Percentiles rank a stretch among this genome's conserved stretches.
phyloP scores from a whole-genome alignment of 1,140 invertebrate genomes.

The Drosophila auraria region DNA sequence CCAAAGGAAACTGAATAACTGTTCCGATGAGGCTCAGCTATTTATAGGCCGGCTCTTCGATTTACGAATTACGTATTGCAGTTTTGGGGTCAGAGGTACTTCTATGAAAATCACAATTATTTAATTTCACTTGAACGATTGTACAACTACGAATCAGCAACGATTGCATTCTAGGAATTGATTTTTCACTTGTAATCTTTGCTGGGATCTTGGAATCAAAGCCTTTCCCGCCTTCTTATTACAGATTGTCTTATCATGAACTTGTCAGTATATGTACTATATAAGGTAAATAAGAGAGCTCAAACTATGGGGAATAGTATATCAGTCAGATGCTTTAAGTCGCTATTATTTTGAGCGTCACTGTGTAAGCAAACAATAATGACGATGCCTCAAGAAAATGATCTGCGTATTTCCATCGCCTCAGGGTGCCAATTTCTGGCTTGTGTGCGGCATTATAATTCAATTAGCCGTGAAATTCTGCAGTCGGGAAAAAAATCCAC shows the following conservation, averaged over 20 bases:
- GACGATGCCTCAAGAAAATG: slow-evolving; percentile 51
- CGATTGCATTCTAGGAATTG: neutral
- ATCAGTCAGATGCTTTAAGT: neutral
- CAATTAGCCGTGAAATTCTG: slow-evolving; percentile 73
- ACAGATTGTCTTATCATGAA: neutral
- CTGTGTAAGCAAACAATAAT: slow-evolving; percentile 28
- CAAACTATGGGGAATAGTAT: too few species aligned
- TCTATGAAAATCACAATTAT: too few species aligned
- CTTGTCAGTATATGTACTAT: neutral
- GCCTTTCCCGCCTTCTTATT: neutral
- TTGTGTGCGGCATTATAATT: slow-evolving; percentile 61
- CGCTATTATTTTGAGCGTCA: slow-evolving; percentile 1
- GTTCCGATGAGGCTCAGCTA: too few species aligned
- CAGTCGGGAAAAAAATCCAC: slow-evolving; percentile 31
- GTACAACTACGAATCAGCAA: neutral
- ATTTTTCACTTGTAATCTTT: neutral
- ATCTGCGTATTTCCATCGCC: slow-evolving; percentile 48
- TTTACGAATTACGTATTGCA: too few species aligned
- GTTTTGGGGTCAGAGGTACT: too few species aligned
- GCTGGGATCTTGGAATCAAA: neutral
- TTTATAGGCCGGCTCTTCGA: too few species aligned
- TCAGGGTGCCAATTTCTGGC: slow-evolving; percentile 68
- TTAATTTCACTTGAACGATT: too few species aligned
- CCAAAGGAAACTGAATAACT: too few species aligned
- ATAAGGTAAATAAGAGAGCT: too few species aligned